Percentiles rank a stretch among this genome's conserved stretches.
These are phyloP conservation scores for Dynastes tityus DNA, from an alignment of 2,888 invertebrate genomes.

Conservation along the genomic window DNA sequence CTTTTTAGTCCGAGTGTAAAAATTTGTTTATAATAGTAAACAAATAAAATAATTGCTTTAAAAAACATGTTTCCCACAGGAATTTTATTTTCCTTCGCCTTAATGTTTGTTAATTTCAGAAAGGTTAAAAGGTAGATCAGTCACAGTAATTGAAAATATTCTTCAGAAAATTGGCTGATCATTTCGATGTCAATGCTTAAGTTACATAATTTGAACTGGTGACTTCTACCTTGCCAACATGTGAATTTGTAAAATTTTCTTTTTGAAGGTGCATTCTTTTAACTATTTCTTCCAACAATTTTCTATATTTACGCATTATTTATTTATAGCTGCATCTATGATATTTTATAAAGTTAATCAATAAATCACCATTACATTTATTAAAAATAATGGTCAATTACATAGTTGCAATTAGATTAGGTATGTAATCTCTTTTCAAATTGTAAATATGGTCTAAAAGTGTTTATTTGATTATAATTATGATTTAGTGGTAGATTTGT, in stretches of 20 bases:
- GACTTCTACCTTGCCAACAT: constrained; percentile 3
- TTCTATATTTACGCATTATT: too few relatives aligned
- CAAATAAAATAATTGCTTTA: too few relatives aligned
- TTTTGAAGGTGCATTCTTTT: not conserved
- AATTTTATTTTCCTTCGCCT: not conserved
- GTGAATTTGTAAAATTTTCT: not conserved
- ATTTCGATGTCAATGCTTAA: not conserved
- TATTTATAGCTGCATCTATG: too few relatives aligned
- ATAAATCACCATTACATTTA: not conserved
- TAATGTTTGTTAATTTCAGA: not conserved
- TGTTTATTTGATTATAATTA: too few relatives aligned
- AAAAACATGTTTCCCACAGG: not conserved
- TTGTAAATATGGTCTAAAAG: too few relatives aligned
- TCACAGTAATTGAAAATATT: constrained; percentile 4
- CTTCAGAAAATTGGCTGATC: constrained; percentile 31
- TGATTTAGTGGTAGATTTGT: too few relatives aligned
- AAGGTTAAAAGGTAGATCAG: constrained; percentile 1
- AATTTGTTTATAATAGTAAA: too few relatives aligned
- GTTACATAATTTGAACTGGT: constrained; percentile 23
- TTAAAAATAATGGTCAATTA: too few relatives aligned
- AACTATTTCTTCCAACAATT: not conserved
- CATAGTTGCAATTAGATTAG: too few relatives aligned
- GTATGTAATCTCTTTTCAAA: too few relatives aligned
- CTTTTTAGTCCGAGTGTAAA: too few relatives aligned
- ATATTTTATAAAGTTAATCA: not conserved